phyloP scores from a whole-genome alignment of 2,888 invertebrate species.

The Oasisia sp. region DNA sequence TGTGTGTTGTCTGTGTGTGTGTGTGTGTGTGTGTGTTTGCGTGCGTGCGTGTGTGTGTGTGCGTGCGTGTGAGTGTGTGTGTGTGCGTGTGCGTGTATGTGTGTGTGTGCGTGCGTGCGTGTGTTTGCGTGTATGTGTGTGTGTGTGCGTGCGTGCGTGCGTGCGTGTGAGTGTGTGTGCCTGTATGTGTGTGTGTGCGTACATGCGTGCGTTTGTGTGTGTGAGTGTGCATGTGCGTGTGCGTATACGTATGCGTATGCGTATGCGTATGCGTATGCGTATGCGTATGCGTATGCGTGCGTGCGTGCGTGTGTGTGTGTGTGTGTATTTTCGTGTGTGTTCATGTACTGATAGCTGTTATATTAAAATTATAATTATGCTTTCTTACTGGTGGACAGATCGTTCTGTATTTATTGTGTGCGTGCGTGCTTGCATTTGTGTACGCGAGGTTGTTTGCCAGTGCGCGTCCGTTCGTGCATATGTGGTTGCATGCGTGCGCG shows the following conservation, averaged over 20 bases:
- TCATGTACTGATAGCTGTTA: no score
- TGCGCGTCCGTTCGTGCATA: not conserved
- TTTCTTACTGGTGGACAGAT: no score
- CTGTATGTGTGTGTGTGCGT: no score
- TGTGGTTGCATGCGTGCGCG: conserved; percentile 26
- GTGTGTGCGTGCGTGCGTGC: conserved; percentile 40
- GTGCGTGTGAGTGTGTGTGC: not conserved
- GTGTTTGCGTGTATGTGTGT: not conserved
- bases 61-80: not conserved
- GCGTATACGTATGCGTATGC: not conserved
- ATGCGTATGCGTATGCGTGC: not conserved
- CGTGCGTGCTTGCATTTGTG: not conserved
- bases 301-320: not conserved
- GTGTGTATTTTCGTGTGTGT: not conserved
- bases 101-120: not conserved
- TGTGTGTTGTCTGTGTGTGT: not conserved
- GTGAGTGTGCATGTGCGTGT: not conserved
- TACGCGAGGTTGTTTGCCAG: no score
- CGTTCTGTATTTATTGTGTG: no score
- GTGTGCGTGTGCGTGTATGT: not conserved
- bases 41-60: not conserved
- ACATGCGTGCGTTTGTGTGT: no score
- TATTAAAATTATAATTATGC: no score
- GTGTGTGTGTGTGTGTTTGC: no score
- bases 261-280: no score